Evolutionary conservation across 1,140 invertebrate genomes (phyloP).

Genomic region (Orussus abietinus): DNA sequence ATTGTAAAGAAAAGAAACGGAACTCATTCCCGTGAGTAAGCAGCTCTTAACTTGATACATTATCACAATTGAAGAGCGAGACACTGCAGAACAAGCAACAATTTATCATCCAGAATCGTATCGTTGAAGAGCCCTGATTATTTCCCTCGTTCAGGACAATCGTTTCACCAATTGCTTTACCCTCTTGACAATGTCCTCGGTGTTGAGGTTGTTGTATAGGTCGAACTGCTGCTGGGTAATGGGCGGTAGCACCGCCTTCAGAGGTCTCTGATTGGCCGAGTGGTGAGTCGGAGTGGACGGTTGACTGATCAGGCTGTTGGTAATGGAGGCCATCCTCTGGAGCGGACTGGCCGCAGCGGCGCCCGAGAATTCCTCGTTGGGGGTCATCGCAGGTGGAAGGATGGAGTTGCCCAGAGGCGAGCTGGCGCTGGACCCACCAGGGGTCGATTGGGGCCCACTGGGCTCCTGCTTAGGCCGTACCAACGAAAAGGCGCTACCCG

Average conservation of each 20-base stretch:
- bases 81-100: too few species aligned
- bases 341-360: constrained; percentile 84
- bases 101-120: too few species aligned
- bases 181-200: constrained; percentile 96
- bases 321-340: constrained; percentile 96
- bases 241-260: constrained; percentile 93
- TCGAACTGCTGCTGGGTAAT: constrained; percentile 99
- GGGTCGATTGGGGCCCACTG: constrained; percentile 61
- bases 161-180: constrained; percentile 48
- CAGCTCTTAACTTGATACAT: too few species aligned
- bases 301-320: constrained; percentile 92
- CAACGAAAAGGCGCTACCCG: constrained; percentile 79
- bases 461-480: constrained; percentile 77
- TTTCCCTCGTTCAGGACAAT: too few species aligned
- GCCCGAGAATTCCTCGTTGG: constrained; percentile 71
- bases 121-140: too few species aligned
- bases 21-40: too few species aligned
- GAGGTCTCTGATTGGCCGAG: constrained; percentile 75
- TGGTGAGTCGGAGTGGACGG: constrained; percentile 79
- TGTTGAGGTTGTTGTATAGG: constrained; percentile 96
- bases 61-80: not conserved
- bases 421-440: constrained; percentile 62
- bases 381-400: constrained; percentile 72
- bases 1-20: not conserved
- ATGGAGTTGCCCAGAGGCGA: constrained; percentile 78